A percentile compares a stretch with the other conserved stretches of the same genome.
Conservation (phyloP, 2,888 invertebrate genomes). For the Tetheella fluctuosa region DNA sequence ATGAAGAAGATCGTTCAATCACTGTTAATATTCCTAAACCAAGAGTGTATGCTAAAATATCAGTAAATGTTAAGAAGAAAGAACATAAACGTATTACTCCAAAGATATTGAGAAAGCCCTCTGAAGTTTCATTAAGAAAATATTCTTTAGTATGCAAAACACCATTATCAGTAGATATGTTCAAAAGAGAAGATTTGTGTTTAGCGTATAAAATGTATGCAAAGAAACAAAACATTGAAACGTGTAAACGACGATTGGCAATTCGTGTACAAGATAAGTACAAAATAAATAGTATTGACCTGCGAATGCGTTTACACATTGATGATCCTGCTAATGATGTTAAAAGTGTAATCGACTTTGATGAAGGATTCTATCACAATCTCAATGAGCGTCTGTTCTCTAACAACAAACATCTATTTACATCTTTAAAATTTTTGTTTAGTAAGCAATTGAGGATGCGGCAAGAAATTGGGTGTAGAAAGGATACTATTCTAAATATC, state of each 20-base stretch:
- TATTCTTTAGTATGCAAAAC: slow-evolving; percentile 42
- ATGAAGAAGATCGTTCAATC: slow-evolving; percentile 43
- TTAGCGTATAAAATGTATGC: slow-evolving; percentile 57
- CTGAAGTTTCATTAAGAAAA: slow-evolving; percentile 34
- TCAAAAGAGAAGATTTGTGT: slow-evolving; percentile 53
- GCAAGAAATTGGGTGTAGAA: slow-evolving; percentile 68
- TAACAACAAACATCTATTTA: slow-evolving; percentile 50
- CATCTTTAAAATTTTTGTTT: slow-evolving; percentile 52
- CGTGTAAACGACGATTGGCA: slow-evolving; percentile 42
- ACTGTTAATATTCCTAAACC: slow-evolving; percentile 48
- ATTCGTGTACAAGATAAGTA: slow-evolving; percentile 54
- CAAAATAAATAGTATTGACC: slow-evolving; percentile 53
- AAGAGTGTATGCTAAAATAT: slow-evolving; percentile 32
- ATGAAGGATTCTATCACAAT: slow-evolving; percentile 54
- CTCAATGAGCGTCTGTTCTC: slow-evolving; percentile 46
- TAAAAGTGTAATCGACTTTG: slow-evolving; percentile 52
- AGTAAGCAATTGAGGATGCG: slow-evolving; percentile 49
- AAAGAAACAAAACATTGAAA: slow-evolving; percentile 48
- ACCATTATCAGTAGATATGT: slow-evolving; percentile 39
- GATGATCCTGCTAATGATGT: slow-evolving; percentile 49
- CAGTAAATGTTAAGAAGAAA: slow-evolving; percentile 24
- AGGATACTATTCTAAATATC: slow-evolving; percentile 79
- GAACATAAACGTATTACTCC: slow-evolving; percentile 24
- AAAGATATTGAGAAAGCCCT: slow-evolving; percentile 31
- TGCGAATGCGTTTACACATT: slow-evolving; percentile 48